phyloP scores from a whole-genome alignment of 2,113 vertebrate species.

The Nannospalax galili region DNA sequence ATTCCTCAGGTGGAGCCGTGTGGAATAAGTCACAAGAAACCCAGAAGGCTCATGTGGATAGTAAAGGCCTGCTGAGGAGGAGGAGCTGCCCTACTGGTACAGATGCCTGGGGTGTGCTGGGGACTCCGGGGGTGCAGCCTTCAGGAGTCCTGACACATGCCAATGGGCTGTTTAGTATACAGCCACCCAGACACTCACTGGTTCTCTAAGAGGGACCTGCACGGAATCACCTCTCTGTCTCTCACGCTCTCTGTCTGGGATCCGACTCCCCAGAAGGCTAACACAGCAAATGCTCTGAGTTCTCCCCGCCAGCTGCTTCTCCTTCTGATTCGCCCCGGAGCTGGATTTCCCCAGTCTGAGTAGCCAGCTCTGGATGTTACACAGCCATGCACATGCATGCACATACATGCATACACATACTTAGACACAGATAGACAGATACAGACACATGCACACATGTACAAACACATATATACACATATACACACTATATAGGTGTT shows the following conservation, averaged over 20 bases:
- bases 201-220: too few species aligned
- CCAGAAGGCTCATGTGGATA: too few species aligned
- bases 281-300: not conserved
- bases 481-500: not conserved
- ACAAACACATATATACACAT: not conserved
- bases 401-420: not conserved
- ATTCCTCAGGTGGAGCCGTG: not conserved
- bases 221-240: not conserved
- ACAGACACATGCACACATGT: not conserved
- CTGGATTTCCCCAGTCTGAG: not conserved
- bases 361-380: not conserved
- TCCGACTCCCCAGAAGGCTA: not conserved
- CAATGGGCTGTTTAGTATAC: not conserved
- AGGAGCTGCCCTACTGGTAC: too few species aligned
- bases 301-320: not conserved
- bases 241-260: too few species aligned
- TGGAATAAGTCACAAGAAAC: too few species aligned
- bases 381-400: not conserved
- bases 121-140: too few species aligned
- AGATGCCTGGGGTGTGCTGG: not conserved
- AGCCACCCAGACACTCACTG: not conserved
- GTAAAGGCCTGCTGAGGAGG: not conserved
- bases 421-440: too few species aligned
- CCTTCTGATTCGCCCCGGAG: not conserved
- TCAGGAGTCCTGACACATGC: not conserved